Conservation (phyloP, 2,888 invertebrate species). For the Dexiosoma caninum region DNA sequence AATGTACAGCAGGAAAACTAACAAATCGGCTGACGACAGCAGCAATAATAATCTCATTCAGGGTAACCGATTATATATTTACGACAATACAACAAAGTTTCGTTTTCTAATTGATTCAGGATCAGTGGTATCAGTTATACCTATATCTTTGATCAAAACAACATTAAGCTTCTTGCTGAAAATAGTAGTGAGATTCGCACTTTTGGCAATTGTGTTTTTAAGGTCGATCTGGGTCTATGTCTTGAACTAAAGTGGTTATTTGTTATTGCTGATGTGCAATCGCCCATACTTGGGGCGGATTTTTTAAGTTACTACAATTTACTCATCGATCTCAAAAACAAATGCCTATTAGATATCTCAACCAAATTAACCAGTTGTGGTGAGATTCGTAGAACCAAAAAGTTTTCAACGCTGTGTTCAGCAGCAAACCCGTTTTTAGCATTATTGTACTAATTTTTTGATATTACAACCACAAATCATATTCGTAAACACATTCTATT, state of each 20-base stretch:
- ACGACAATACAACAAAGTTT: constrained; percentile 7
- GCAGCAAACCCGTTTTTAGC: constrained; percentile 1
- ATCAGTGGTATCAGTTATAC: constrained; percentile 59
- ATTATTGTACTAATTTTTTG: constrained; percentile 23
- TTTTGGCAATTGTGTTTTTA: constrained; percentile 40
- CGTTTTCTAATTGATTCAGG: constrained; percentile 63
- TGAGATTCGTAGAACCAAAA: constrained; percentile 7
- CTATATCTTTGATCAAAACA: constrained; percentile 43
- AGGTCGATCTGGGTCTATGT: constrained; percentile 59
- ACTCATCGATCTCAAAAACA: constrained; percentile 47
- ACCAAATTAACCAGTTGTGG: constrained; percentile 12
- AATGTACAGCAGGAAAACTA: constrained; percentile 42
- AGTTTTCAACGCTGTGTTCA: constrained; percentile 42
- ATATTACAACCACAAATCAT: constrained; percentile 32
- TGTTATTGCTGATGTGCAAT: constrained; percentile 58
- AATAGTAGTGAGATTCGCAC: constrained; percentile 58
- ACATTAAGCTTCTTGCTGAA: constrained; percentile 60
- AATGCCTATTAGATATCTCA: constrained; percentile 33
- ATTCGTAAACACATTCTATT: constrained; percentile 36
- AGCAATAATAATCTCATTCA: not conserved
- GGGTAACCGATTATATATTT: constrained; percentile 25
- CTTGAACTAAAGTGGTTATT: constrained; percentile 63
- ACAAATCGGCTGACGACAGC: constrained; percentile 45
- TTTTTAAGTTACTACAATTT: constrained; percentile 45
- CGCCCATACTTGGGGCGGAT: constrained; percentile 62